Conservation (phyloP, 2,113 vertebrate genomes). For the Holacanthus passer region DNA sequence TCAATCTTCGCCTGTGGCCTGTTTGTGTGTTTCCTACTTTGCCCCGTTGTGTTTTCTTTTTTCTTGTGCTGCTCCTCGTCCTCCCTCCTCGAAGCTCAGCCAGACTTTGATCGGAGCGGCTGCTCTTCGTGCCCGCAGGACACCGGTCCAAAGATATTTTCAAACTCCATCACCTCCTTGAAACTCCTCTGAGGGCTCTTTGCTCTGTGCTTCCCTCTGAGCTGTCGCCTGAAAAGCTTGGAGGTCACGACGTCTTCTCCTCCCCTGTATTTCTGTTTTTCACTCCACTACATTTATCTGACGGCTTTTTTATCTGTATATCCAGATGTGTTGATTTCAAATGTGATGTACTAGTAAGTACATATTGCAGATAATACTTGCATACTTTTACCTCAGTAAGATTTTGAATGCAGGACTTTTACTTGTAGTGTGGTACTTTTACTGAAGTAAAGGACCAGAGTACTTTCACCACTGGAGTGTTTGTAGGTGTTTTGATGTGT, state of each 20-base stretch:
- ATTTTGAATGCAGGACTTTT: no score
- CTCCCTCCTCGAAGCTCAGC: slow-evolving; percentile 11
- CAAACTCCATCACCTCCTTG: slow-evolving; percentile 29
- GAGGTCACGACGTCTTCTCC: slow-evolving; percentile 30
- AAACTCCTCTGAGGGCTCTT: slow-evolving; percentile 32
- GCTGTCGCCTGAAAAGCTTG: slow-evolving; percentile 6
- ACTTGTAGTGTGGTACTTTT: no score
- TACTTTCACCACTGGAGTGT: no score
- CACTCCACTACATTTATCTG: no score
- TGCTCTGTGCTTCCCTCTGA: slow-evolving; percentile 20
- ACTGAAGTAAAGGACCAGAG: no score
- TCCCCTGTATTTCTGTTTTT: no score
- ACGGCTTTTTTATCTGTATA: no score
- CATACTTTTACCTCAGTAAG: no score
- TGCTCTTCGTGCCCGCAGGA: slow-evolving; percentile 42
- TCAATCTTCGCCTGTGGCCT: slow-evolving; percentile 27
- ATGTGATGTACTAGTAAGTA: no score
- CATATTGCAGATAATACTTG: no score
- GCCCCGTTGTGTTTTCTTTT: background rate
- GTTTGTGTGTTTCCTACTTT: background rate
- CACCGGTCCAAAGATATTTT: background rate
- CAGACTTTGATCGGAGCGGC: slow-evolving; percentile 32
- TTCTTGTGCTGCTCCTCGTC: background rate
- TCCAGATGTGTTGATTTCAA: no score
- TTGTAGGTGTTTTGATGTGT: no score